Conservation (phyloP, 2,888 invertebrate genomes). For the Eilema depressum region DNA sequence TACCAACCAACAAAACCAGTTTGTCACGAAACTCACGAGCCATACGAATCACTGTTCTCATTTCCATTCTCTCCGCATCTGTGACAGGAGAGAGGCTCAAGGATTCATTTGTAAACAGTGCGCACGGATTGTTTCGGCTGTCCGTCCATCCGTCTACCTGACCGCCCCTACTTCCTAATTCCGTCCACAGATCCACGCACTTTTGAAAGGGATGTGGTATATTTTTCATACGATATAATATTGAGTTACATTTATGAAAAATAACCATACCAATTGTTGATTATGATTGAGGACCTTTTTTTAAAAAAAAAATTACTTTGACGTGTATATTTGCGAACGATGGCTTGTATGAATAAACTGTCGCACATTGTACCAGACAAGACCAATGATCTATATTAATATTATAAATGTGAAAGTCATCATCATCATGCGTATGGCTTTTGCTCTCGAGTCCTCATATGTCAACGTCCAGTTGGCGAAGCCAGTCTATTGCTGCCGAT, state of each 20-base stretch:
- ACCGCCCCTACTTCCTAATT: constrained; percentile 56
- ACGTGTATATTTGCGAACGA: not conserved
- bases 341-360: too few species aligned
- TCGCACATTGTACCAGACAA: too few species aligned
- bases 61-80: constrained; percentile 34
- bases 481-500: too few species aligned
- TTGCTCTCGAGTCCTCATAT: too few species aligned
- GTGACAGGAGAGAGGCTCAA: constrained; percentile 36
- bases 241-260: not conserved
- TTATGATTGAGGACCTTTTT: not conserved
- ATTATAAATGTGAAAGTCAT: too few species aligned
- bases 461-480: too few species aligned
- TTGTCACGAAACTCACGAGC: not conserved
- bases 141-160: constrained; percentile 46
- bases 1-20: not conserved
- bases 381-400: too few species aligned
- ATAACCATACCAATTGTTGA: not conserved
- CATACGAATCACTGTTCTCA: not conserved
- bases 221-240: not conserved
- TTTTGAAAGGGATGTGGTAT: not conserved
- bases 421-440: too few species aligned
- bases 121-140: constrained; percentile 62
- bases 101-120: constrained; percentile 70
- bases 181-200: constrained; percentile 23
- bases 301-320: not conserved